Evolutionary conservation across 2,113 vertebrate species (phyloP).

Genomic region (Narcine bancroftii): DNA sequence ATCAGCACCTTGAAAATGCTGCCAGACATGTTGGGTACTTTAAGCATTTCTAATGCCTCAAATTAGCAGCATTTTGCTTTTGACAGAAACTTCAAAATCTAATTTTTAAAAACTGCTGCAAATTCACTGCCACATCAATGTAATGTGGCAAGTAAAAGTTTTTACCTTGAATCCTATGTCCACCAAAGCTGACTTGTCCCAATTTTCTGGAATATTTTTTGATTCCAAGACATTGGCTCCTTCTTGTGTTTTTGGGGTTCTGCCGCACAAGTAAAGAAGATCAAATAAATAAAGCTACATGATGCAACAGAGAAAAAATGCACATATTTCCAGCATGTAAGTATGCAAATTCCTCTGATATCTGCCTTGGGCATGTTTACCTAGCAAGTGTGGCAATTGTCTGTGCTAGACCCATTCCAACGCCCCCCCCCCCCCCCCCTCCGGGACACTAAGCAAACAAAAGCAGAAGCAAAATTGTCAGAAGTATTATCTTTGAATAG

Average conservation of each 20-base stretch:
- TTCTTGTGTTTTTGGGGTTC: background rate
- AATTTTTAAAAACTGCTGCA: background rate
- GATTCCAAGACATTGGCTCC: background rate
- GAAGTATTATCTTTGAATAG: background rate
- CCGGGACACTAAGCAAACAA: background rate
- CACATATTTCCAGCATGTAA: background rate
- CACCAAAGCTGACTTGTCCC: conserved; percentile 30
- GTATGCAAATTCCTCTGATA: background rate
- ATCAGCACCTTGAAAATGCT: too few species aligned
- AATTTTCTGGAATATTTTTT: conserved; percentile 9
- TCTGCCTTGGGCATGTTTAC: background rate
- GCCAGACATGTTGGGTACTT: too few species aligned
- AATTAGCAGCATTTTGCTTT: too few species aligned
- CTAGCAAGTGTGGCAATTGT: background rate
- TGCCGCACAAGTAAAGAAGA: background rate
- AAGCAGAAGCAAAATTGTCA: background rate
- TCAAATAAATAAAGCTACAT: conserved; percentile 9
- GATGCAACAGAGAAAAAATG: background rate
- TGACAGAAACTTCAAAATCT: background rate
- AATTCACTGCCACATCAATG: background rate
- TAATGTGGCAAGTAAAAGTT: background rate
- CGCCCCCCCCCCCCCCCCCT: too few species aligned
- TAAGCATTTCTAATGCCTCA: too few species aligned
- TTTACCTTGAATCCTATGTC: background rate
- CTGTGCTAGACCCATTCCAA: background rate